These are phyloP conservation scores for Labrus mixtus DNA, from an alignment of 2,113 vertebrate species.

Conservation along the genomic window DNA sequence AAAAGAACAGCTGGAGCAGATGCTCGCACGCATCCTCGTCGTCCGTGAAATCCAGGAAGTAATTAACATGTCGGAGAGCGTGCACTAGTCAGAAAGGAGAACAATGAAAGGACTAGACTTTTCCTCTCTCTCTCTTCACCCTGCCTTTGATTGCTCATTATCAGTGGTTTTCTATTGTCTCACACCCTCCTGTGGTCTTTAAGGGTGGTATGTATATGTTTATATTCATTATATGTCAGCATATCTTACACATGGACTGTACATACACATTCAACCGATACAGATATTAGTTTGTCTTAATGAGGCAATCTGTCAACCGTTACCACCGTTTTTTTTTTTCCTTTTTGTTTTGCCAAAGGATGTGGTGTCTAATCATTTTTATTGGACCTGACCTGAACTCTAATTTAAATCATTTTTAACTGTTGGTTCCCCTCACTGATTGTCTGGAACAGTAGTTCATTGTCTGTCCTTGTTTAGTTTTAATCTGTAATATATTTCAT, in stretches of 20 bases:
- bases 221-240: slow-evolving; percentile 50
- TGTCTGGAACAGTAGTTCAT: slow-evolving; percentile 38
- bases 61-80: slow-evolving; percentile 88
- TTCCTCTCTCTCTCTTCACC: slow-evolving; percentile 50
- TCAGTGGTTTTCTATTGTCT: slow-evolving; percentile 60
- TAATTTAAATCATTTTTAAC: slow-evolving; percentile 76
- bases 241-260: slow-evolving; percentile 60
- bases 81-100: slow-evolving; percentile 85
- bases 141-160: slow-evolving; percentile 64
- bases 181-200: slow-evolving; percentile 48
- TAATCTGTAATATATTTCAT: slow-evolving; percentile 72
- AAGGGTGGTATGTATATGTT: slow-evolving; percentile 69
- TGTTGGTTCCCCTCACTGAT: slow-evolving; percentile 52
- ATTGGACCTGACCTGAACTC: slow-evolving; percentile 69
- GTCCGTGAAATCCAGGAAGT: slow-evolving; percentile 98
- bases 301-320: slow-evolving; percentile 35
- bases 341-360: slow-evolving; percentile 71
- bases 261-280: slow-evolving; percentile 56
- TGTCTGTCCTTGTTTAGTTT: slow-evolving; percentile 46
- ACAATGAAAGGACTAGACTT: slow-evolving; percentile 48
- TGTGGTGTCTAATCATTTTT: slow-evolving; percentile 58
- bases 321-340: not conserved
- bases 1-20: slow-evolving; percentile 97
- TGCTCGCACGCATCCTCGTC: slow-evolving; percentile 96
- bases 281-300: slow-evolving; percentile 43